Conservation (phyloP, 2,797 vertebrate species). For the Sphaeramia orbicularis region DNA sequence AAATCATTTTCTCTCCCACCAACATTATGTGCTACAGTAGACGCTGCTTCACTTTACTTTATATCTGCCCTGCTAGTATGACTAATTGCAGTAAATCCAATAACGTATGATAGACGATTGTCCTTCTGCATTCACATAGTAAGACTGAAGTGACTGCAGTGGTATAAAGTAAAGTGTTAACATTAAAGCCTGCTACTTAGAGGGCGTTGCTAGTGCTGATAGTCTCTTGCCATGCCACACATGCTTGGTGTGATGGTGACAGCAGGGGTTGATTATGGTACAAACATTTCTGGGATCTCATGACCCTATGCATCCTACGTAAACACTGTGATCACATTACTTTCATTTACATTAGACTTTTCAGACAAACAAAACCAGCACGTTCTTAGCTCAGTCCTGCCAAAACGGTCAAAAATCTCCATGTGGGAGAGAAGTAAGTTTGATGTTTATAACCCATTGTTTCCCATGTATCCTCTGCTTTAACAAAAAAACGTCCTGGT, state of each 20-base stretch:
- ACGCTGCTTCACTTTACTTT: slow-evolving; percentile 73
- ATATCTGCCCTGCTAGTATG: slow-evolving; percentile 31
- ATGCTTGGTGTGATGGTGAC: slow-evolving; percentile 59
- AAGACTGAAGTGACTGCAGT: slow-evolving; percentile 18
- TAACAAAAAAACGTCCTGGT: slow-evolving; percentile 42
- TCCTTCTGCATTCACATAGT: slow-evolving; percentile 12
- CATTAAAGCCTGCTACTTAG: slow-evolving; percentile 44
- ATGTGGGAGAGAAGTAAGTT: slow-evolving; percentile 9
- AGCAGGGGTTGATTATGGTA: slow-evolving; percentile 49
- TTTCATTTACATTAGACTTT: slow-evolving; percentile 16
- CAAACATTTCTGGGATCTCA: slow-evolving; percentile 60
- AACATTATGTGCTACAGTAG: slow-evolving; percentile 50
- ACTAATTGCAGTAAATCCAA: no score
- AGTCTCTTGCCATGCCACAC: slow-evolving; percentile 39
- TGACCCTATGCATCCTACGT: slow-evolving; percentile 32
- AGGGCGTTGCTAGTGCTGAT: slow-evolving; percentile 29
- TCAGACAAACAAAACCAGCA: slow-evolving; percentile 39
- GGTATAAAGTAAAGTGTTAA: slow-evolving; percentile 72
- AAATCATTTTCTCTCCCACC: slow-evolving; percentile 47
- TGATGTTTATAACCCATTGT: slow-evolving; percentile 42
- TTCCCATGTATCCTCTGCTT: slow-evolving; percentile 23
- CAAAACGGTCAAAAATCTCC: slow-evolving; percentile 12
- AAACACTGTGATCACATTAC: slow-evolving; percentile 26
- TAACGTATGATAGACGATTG: slow-evolving; percentile 9
- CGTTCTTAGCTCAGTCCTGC: slow-evolving; percentile 14